phyloP scores from a whole-genome alignment of 92 coral and sea anemone species.

The Micromussa lordhowensis region DNA sequence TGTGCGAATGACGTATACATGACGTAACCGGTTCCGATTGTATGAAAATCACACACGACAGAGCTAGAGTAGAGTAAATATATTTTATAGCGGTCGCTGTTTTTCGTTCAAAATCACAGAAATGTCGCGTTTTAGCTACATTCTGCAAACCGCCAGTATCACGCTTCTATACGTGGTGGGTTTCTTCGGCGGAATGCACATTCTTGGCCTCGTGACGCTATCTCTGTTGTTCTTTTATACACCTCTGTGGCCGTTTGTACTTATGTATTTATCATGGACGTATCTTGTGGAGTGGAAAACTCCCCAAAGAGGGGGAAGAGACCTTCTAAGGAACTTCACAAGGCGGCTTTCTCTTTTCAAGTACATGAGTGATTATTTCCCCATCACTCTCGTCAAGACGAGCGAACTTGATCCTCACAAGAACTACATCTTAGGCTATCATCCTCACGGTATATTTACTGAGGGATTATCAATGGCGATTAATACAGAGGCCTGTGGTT shows the following conservation, averaged over 20 bases:
- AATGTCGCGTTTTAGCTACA: slow-evolving; percentile 27
- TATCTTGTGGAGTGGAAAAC: slow-evolving; percentile 78
- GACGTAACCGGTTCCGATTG: neutral
- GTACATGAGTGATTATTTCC: slow-evolving; percentile 85
- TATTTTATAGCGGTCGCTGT: neutral
- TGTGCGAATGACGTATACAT: neutral
- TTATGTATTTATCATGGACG: slow-evolving; percentile 79
- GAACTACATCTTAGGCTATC: slow-evolving; percentile 93
- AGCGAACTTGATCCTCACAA: slow-evolving; percentile 83
- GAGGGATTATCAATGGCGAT: slow-evolving; percentile 84
- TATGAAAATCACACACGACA: neutral
- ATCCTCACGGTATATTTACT: slow-evolving; percentile 86
- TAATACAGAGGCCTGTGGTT: slow-evolving; percentile 85
- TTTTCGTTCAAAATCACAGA: neutral
- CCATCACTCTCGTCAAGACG: slow-evolving; percentile 87
- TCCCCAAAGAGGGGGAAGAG: slow-evolving; percentile 81
- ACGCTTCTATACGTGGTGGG: slow-evolving; percentile 26
- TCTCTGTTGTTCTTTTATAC: slow-evolving; percentile 63
- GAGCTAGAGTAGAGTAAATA: neutral
- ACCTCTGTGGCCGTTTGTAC: slow-evolving; percentile 73
- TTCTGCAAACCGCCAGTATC: slow-evolving; percentile 29
- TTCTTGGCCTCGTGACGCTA: slow-evolving; percentile 27
- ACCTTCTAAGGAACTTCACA: slow-evolving; percentile 48
- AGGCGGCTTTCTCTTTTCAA: slow-evolving; percentile 71
- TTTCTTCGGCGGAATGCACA: slow-evolving; percentile 31